These are phyloP conservation scores for Sphaerophoria rueppellii DNA, from an alignment of 2,888 invertebrate genomes.

Conservation along the genomic window DNA sequence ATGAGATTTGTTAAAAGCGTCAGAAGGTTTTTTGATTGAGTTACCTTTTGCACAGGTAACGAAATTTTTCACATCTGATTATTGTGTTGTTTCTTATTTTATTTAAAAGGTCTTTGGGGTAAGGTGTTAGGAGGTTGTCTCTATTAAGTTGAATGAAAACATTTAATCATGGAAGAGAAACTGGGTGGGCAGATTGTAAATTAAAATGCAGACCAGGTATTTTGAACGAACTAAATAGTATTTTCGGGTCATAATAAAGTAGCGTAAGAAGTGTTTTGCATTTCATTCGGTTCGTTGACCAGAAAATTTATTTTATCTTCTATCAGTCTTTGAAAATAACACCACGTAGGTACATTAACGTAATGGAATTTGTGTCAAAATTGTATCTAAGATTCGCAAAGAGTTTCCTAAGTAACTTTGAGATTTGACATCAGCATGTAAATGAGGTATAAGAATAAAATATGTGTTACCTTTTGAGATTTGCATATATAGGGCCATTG, in stretches of 20 bases:
- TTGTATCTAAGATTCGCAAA: too few species aligned
- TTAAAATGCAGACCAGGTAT: constrained; percentile 21
- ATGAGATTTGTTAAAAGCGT: constrained; percentile 16
- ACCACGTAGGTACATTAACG: too few species aligned
- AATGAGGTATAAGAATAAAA: too few species aligned
- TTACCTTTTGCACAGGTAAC: not conserved
- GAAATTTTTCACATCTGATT: not conserved
- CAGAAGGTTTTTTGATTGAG: constrained; percentile 10
- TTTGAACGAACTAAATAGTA: constrained; percentile 2
- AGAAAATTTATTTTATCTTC: too few species aligned
- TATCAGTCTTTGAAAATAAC: too few species aligned
- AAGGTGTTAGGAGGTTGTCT: not conserved
- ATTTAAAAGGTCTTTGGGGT: not conserved
- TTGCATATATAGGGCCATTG: too few species aligned
- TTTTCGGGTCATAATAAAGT: not conserved
- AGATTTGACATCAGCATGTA: too few species aligned
- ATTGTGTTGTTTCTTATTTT: not conserved
- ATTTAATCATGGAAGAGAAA: constrained; percentile 6
- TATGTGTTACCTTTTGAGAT: too few species aligned
- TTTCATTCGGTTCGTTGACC: too few species aligned
- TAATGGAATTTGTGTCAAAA: too few species aligned
- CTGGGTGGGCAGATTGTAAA: not conserved
- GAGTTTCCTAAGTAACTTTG: too few species aligned
- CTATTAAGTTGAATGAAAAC: constrained; percentile 5
- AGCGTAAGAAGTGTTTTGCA: not conserved